A percentile compares a stretch with the other conserved stretches of the same genome.
Evolutionary conservation across 2,113 vertebrate species (phyloP).

Genomic region (Menura novaehollandiae): DNA sequence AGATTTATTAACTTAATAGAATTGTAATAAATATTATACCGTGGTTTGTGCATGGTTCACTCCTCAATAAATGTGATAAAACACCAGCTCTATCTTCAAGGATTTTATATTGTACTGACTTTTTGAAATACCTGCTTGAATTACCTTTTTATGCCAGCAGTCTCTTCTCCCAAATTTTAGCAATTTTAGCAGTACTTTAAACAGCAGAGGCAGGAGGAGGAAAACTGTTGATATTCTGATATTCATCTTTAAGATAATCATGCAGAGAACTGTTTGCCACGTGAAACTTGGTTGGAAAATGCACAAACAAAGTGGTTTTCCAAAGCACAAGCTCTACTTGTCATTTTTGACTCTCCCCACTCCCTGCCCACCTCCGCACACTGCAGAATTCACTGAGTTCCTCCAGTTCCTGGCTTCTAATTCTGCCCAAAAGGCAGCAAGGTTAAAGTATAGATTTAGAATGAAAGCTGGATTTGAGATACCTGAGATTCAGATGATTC

Average conservation of each 20-base stretch:
- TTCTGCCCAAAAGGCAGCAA: not conserved
- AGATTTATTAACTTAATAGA: not conserved
- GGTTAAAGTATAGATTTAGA: not conserved
- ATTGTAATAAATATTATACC: not conserved
- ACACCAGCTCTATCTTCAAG: not conserved
- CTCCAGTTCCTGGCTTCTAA: not conserved
- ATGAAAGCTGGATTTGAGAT: not conserved
- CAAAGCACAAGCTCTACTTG: not conserved
- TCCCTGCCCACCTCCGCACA: not conserved
- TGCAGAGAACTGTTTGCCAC: not conserved
- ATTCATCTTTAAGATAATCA: not conserved
- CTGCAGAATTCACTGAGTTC: not conserved
- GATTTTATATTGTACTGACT: not conserved
- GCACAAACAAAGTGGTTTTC: not conserved
- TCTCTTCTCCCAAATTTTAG: not conserved
- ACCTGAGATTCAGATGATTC: not conserved
- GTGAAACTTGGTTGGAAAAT: not conserved
- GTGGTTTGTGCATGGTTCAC: not conserved
- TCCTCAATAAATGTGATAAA: not conserved
- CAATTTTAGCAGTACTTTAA: not conserved
- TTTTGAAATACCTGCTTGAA: not conserved
- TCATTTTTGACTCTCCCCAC: not conserved
- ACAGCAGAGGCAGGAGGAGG: not conserved
- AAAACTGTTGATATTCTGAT: not conserved
- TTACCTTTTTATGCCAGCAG: not conserved